Evolutionary conservation across 2,113 vertebrate species (phyloP).

Genomic region (Anolis sagrei): DNA sequence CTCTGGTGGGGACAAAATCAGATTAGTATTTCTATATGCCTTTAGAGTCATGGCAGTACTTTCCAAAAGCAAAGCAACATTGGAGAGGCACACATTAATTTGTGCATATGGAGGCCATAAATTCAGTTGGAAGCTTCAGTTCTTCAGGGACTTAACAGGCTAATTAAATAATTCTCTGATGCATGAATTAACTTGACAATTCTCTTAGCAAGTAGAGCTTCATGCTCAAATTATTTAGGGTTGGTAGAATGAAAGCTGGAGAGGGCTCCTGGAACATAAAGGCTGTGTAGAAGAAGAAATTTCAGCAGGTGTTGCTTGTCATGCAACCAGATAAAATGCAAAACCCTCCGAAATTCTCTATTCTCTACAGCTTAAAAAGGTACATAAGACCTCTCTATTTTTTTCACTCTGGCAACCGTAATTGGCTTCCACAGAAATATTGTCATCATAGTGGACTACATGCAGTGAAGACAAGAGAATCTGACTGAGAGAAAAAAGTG

Average conservation of each 20-base stretch:
- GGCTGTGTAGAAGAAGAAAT: no score
- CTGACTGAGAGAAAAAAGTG: no score
- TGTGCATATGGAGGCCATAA: not conserved
- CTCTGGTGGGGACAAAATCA: no score
- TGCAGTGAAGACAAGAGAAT: not conserved
- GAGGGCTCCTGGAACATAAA: no score
- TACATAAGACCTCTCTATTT: no score
- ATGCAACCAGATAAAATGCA: no score
- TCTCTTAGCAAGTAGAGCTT: not conserved
- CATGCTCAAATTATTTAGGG: not conserved
- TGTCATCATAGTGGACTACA: not conserved
- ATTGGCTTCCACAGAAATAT: not conserved
- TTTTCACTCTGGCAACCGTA: no score
- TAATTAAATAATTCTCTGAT: constrained; percentile 1
- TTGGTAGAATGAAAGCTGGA: no score
- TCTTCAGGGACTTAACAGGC: not conserved
- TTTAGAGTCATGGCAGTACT: not conserved
- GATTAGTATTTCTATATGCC: no score
- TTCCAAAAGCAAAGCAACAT: not conserved
- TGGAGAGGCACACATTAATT: not conserved
- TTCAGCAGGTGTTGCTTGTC: no score
- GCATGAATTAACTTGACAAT: not conserved
- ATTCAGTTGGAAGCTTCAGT: constrained; percentile 14
- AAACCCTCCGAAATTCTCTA: no score
- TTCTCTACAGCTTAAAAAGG: no score